A percentile compares a stretch with the other conserved stretches of the same genome.
phyloP scores from a whole-genome alignment of 2,113 vertebrate species.

The Callipepla californica region DNA sequence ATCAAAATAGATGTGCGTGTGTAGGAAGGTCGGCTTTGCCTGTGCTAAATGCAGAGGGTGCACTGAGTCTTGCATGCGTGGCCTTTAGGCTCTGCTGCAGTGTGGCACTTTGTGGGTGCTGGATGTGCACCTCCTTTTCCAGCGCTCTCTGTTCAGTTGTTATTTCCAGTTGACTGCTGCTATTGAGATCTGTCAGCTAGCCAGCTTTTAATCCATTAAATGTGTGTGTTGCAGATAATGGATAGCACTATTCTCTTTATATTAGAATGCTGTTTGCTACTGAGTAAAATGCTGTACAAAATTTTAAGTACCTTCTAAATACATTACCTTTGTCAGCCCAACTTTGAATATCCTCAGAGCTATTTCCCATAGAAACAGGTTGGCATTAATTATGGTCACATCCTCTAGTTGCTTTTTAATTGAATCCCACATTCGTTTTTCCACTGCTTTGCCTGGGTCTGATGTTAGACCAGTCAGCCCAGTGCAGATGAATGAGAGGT shows the following conservation, averaged over 20 bases:
- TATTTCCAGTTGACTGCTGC: not conserved
- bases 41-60: not conserved
- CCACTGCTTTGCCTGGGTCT: not conserved
- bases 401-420: conserved; percentile 21
- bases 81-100: not conserved
- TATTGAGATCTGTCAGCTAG: not conserved
- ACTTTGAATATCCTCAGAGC: not conserved
- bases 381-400: not conserved
- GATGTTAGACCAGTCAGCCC: not conserved
- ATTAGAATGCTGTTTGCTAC: not conserved
- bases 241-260: not conserved
- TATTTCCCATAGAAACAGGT: not conserved
- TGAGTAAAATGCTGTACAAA: not conserved
- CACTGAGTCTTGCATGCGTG: not conserved
- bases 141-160: not conserved
- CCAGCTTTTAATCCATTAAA: not conserved
- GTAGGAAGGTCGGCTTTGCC: not conserved
- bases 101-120: not conserved
- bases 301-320: not conserved
- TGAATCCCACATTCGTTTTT: not conserved
- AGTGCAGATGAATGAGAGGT: rapidly evolving
- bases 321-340: not conserved
- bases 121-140: not conserved
- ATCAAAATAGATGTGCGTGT: rapidly evolving
- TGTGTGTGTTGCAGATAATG: not conserved